Evolutionary conservation across 53 echinoderm and acorn worm genomes (phyloP), one percentile per base, ranked within the genome.

Genomic region (Holothuria leucospilota): DNA sequence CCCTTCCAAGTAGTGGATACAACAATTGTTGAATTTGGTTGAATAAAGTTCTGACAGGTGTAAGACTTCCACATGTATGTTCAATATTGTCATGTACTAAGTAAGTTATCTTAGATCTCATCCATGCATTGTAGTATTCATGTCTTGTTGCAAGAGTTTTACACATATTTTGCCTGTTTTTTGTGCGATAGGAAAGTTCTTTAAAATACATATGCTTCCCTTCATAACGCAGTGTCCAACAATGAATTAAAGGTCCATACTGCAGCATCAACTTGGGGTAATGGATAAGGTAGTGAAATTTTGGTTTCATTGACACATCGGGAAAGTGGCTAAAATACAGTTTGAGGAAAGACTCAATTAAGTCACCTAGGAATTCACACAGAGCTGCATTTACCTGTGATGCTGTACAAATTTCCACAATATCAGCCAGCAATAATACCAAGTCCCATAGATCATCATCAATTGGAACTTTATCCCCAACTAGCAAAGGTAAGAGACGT

Each of bases 121-220:
- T 20, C 88, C 88, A 88, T 1, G 88, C 39, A 59, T 88, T 82
- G 13, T 29, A 58, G 23, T 88, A 88, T 18, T 82, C 82, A 82
- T 88, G 88, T 39, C 88, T 81, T 2, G 42, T 52, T 11, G 88
- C 88, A 5, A 88, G 72, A 58, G 88, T 88, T 63, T 88, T 88
- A 42, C 88, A 88, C 13, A 88, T 30, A 65, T 88, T 88, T 40
- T 18, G n/a, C 56, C 71, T 82, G 82, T 88, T 88, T 71, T 88
- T 88, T 29, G 88, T 88, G 12, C 72, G 39, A 41, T 88, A 78
- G 1, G 88, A 58, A 10, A 88, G 29, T 38, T 88, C 88, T 25
- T 88, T 88, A 51, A 88, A 88, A 30, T 88, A 88, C 88, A 88
- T 82, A 24, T 82, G 88, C 72, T 88, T 88, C 6, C 88, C 88